These are phyloP conservation scores for Manacus vitellinus DNA, from an alignment of 2,113 vertebrate genomes.

Conservation along the genomic window DNA sequence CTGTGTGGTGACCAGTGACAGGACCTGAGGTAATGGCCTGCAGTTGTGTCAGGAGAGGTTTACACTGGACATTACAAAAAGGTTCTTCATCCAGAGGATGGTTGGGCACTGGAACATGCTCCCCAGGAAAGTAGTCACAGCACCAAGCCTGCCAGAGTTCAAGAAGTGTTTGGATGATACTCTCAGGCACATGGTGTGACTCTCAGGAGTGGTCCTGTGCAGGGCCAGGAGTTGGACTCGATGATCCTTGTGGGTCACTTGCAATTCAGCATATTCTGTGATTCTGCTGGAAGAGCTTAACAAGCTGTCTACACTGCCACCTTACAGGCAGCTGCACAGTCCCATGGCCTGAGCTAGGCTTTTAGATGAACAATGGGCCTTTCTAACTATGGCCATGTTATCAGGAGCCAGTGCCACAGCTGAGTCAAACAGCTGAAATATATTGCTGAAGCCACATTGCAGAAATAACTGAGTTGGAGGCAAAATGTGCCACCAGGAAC, in stretches of 20 bases:
- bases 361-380: rapidly evolving
- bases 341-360: neutral
- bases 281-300: neutral
- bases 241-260: neutral
- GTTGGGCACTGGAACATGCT: neutral
- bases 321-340: neutral
- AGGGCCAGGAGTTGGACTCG: neutral
- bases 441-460: neutral
- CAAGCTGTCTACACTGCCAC: neutral
- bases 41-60: neutral
- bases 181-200: neutral
- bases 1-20: neutral
- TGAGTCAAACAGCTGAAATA: neutral
- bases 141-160: neutral
- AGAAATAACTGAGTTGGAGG: neutral
- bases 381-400: neutral
- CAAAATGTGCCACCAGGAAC: neutral
- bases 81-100: neutral
- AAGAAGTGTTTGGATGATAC: neutral
- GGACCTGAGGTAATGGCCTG: neutral
- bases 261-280: neutral
- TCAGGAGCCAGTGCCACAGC: neutral
- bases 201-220: neutral
- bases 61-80: neutral
- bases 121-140: neutral